Conservation (phyloP, 2,888 invertebrate species). For the Caenorhabditis japonica region DNA sequence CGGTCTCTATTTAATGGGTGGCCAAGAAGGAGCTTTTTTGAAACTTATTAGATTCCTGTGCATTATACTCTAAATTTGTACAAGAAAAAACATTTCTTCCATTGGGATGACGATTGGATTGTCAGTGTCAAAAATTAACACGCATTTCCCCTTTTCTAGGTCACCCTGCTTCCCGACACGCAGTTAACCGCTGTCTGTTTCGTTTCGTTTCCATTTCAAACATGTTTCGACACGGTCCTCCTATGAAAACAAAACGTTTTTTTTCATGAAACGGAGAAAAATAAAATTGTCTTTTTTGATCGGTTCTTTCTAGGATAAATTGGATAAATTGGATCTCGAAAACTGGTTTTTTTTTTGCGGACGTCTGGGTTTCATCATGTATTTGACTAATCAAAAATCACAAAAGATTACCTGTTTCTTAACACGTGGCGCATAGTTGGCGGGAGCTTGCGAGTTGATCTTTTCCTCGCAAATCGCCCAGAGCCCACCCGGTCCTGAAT, state of each 20-base stretch:
- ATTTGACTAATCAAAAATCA: neutral
- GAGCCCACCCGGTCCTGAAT: conserved; percentile 62
- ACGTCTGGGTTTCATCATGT: no score
- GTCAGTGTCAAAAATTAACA: no score
- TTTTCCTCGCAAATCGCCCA: conserved; percentile 71
- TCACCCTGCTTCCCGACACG: conserved; percentile 20
- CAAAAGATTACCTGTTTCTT: conserved; percentile 47
- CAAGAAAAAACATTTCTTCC: no score
- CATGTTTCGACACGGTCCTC: conserved; percentile 13
- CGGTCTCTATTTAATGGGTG: no score
- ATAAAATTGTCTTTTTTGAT: conserved; percentile 14
- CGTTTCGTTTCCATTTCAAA: conserved; percentile 20
- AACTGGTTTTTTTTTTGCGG: no score
- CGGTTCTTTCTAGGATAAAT: no score
- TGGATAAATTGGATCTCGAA: no score
- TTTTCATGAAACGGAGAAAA: conserved; percentile 1
- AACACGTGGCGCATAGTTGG: conserved; percentile 62
- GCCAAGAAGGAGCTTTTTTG: no score
- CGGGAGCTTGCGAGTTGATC: conserved; percentile 67
- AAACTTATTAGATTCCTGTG: no score
- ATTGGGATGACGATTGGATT: no score
- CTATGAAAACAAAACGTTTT: neutral
- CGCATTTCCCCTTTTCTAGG: conserved; percentile 33
- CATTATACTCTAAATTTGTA: no score
- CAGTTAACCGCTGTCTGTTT: no score